phyloP scores from a whole-genome alignment of 2,797 vertebrate genomes.

The Tadarida brasiliensis region DNA sequence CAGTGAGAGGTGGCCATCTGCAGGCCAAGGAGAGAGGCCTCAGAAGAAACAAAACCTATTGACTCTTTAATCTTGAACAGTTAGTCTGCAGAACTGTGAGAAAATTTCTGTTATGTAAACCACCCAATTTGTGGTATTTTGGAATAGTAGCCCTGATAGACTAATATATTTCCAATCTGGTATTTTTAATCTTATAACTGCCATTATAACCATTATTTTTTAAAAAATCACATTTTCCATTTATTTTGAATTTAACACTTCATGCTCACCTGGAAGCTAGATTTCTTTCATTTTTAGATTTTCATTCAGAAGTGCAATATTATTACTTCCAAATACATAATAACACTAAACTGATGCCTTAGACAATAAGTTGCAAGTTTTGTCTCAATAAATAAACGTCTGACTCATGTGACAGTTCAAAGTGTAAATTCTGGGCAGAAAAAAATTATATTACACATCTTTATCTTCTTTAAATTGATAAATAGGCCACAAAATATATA shows the following conservation, averaged over 20 bases:
- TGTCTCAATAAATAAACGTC: neutral
- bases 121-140: neutral
- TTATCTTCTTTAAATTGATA: neutral
- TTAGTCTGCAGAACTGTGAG: neutral
- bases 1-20: neutral
- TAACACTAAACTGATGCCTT: neutral
- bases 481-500: neutral
- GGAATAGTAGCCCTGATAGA: neutral
- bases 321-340: neutral
- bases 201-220: neutral
- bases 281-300: constrained; percentile 1
- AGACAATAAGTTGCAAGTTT: neutral
- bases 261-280: neutral
- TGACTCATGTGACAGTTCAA: neutral
- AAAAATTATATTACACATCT: neutral
- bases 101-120: neutral
- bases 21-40: neutral
- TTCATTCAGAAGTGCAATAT: neutral
- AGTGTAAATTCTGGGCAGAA: neutral
- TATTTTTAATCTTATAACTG: constrained; percentile 41
- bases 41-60: neutral
- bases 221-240: neutral
- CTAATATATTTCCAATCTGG: neutral
- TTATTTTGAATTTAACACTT: constrained; percentile 32
- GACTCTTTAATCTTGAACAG: neutral